Percentiles rank a stretch among this genome's conserved stretches.
phyloP scores from a whole-genome alignment of 2,113 vertebrate genomes.

The Saguinus midas region DNA sequence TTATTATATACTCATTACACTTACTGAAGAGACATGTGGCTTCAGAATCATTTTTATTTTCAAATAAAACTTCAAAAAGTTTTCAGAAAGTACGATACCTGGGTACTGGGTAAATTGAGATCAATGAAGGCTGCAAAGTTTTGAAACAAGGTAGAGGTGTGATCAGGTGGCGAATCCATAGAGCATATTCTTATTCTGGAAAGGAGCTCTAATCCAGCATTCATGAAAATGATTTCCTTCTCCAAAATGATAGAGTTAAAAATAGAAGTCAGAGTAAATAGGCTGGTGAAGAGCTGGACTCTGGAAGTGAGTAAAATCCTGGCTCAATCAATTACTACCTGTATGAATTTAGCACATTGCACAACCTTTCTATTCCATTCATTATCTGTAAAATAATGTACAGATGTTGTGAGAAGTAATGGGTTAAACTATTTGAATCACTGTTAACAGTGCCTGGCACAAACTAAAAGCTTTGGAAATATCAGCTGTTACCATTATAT shows the following conservation, averaged over 20 bases:
- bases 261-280: not conserved
- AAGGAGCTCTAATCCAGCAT: not conserved
- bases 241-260: not conserved
- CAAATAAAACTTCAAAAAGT: not conserved
- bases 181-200: not conserved
- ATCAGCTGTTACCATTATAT: not conserved
- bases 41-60: not conserved
- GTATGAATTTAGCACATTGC: not conserved
- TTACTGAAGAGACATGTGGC: not conserved
- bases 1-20: not conserved
- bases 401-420: not conserved
- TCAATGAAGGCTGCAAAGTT: not conserved
- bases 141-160: not conserved
- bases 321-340: not conserved
- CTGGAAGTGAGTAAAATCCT: not conserved
- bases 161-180: not conserved
- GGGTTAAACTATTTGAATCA: not conserved
- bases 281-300: not conserved
- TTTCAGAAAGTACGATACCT: not conserved
- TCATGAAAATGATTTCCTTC: not conserved
- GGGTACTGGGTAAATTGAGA: not conserved
- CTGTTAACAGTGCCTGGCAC: not conserved
- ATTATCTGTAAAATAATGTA: not conserved
- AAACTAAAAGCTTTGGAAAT: not conserved
- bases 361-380: not conserved